Evolutionary conservation across 2,888 invertebrate species (phyloP).

Genomic region (Eurytoma adleriae): DNA sequence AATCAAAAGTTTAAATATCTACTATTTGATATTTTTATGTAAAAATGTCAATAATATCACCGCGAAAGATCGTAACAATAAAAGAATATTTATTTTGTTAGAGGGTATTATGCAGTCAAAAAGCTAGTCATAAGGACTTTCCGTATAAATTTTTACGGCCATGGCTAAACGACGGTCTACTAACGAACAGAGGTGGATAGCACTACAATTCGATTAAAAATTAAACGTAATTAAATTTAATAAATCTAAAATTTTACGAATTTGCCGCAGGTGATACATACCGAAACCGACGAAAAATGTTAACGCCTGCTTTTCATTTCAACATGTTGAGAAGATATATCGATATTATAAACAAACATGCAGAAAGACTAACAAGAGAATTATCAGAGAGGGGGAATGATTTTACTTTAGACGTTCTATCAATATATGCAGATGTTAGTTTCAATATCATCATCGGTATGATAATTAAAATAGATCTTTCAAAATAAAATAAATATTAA

Average conservation of each 20-base stretch:
- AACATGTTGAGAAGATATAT: conserved; percentile 1
- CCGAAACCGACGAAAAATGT: conserved; percentile 68
- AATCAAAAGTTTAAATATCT: not conserved
- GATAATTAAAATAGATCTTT: not conserved
- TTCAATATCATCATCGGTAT: conserved; percentile 3
- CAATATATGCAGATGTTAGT: not conserved
- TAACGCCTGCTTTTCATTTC: conserved; percentile 10
- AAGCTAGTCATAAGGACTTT: conserved; percentile 71
- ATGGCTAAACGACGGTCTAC: conserved; percentile 75
- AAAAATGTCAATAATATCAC: not conserved
- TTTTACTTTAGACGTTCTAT: not conserved
- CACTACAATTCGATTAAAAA: too few relatives aligned
- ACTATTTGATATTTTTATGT: not conserved
- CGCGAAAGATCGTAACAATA: not conserved
- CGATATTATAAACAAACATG: conserved; percentile 1
- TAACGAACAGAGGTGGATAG: not conserved
- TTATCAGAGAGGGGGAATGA: not conserved
- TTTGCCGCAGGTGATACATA: not conserved
- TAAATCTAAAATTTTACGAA: not conserved
- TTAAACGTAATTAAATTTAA: not conserved
- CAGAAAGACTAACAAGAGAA: not conserved
- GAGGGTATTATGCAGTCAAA: conserved; percentile 61
- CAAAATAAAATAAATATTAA: too few relatives aligned
- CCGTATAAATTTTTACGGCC: conserved; percentile 72
- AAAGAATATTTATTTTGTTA: not conserved